These are phyloP conservation scores for Porites evermanni DNA, from an alignment of 92 coral and sea anemone species.

Conservation along the genomic window DNA sequence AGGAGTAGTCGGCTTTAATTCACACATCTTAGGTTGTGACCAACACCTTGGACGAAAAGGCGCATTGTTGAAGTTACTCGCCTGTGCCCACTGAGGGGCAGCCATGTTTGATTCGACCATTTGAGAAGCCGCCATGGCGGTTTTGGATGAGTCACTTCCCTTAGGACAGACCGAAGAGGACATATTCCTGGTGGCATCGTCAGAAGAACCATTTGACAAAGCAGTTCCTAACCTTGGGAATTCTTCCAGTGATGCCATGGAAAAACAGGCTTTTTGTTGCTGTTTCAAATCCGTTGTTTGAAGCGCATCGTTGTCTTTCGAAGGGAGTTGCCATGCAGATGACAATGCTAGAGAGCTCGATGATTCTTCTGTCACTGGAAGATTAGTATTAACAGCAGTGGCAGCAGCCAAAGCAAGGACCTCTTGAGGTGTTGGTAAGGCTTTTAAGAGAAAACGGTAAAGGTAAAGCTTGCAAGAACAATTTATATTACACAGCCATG, in stretches of 20 bases:
- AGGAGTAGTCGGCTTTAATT: neutral
- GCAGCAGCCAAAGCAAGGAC: too few relatives aligned
- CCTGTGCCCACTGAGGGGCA: neutral
- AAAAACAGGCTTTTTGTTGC: neutral
- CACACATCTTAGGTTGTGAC: neutral
- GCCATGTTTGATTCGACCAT: too few relatives aligned
- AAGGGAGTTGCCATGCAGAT: neutral
- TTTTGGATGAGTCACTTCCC: too few relatives aligned
- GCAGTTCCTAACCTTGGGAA: constrained; percentile 1
- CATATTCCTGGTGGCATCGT: neutral
- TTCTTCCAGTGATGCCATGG: neutral
- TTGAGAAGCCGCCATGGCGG: neutral
- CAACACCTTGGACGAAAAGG: neutral
- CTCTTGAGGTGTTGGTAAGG: constrained; percentile 4
- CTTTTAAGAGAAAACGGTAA: neutral
- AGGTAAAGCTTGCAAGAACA: too few relatives aligned
- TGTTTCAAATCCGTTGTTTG: neutral
- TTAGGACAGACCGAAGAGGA: neutral
- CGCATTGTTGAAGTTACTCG: neutral
- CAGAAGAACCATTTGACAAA: neutral
- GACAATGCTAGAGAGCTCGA: neutral
- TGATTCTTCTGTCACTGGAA: neutral
- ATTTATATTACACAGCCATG: too few relatives aligned
- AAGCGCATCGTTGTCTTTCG: neutral
- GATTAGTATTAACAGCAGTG: neutral